A percentile compares a stretch with the other conserved stretches of the same genome.
These are phyloP conservation scores for Antennarius maculatus DNA, from an alignment of 2,797 vertebrate species.

Conservation along the genomic window DNA sequence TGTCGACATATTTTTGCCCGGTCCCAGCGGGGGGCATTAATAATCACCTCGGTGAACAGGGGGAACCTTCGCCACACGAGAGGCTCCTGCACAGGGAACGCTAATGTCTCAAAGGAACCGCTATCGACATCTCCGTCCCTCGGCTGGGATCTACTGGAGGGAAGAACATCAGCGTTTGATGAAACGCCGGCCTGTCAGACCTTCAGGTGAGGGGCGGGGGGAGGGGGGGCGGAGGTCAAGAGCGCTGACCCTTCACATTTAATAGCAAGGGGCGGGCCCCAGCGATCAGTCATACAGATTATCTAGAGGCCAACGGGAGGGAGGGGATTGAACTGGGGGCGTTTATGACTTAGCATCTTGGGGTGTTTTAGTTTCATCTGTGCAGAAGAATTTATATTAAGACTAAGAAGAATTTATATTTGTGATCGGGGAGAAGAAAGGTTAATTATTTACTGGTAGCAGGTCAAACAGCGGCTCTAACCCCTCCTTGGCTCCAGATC, in stretches of 20 bases:
- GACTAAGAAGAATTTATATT: too few relatives aligned
- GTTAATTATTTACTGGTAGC: slow-evolving; percentile 4
- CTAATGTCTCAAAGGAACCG: slow-evolving; percentile 67
- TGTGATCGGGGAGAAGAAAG: too few relatives aligned
- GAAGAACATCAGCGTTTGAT: slow-evolving; percentile 19
- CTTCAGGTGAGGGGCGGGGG: slow-evolving; percentile 21
- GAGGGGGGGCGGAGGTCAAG: slow-evolving; percentile 49
- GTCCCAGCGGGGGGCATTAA: slow-evolving; percentile 63
- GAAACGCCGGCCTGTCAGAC: slow-evolving; percentile 36
- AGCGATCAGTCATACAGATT: slow-evolving; percentile 48
- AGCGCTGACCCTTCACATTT: slow-evolving; percentile 65
- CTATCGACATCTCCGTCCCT: slow-evolving; percentile 74
- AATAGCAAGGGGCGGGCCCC: slow-evolving; percentile 44
- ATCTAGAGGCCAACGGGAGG: slow-evolving; percentile 27
- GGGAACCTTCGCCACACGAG: slow-evolving; percentile 51
- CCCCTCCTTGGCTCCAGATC: slow-evolving; percentile 25
- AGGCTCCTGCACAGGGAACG: slow-evolving; percentile 44
- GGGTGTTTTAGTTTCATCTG: too few relatives aligned
- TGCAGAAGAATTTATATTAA: too few relatives aligned
- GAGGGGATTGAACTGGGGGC: slow-evolving; percentile 26
- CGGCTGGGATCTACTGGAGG: slow-evolving; percentile 25
- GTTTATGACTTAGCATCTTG: too few relatives aligned
- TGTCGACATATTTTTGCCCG: slow-evolving; percentile 58
- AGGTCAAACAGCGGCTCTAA: neutral
- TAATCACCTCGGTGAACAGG: slow-evolving; percentile 74